Base-by-base conservation (phyloP, 2,113 vertebrate species). In the Dolichotis patagonum region DNA sequence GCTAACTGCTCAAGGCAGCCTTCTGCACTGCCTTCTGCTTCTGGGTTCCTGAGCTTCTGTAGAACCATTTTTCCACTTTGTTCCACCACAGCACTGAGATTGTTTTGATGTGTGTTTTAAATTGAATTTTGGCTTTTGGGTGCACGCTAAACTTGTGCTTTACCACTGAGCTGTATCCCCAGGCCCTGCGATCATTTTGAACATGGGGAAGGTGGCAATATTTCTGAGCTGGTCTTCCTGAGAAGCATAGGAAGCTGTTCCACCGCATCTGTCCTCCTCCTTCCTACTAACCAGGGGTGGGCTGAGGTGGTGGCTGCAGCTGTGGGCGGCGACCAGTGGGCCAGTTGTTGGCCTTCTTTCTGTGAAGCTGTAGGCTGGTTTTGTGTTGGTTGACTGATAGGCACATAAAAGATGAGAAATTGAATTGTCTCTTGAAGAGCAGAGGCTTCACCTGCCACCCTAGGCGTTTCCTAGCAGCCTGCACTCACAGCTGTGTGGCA, bases 321-420 rank as follows among this genome's bases (percentile, higher is more conserved):
- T 62, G 14, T 69, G 54, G 77, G 30, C 54, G 26, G 11, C 46
- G 75, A 60, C 85, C 65, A 32, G 0, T 43, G 85, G 85, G 28
- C 38, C 88, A 46, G 17, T 46, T 67, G 56, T 52, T 52, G 19
- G 56, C 84, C 69, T 83, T 69, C 65, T 63, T 97, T 96, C 90
- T 93, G 46, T 49, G 86, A 43, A 90, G 78, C n/a, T 87, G 8
- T 65, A 65, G 46, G 63, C 69, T 93, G 46, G 49, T 90, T 96
- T 96, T 96, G 54, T 95, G 38, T 90, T 90, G 78, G 96, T 78
- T 85, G 54, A 85, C 65, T 87, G 63, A 58, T 54, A 49, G 91
- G 67, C 84, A 89, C 92, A 89, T 85, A 95, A 88, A 96, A 96
- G 69, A 78, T 77, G 86, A 96, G 63, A 80, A 75, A 84, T 20